phyloP scores from a whole-genome alignment of 1,140 invertebrate species.

The Diuraphis noxia region DNA sequence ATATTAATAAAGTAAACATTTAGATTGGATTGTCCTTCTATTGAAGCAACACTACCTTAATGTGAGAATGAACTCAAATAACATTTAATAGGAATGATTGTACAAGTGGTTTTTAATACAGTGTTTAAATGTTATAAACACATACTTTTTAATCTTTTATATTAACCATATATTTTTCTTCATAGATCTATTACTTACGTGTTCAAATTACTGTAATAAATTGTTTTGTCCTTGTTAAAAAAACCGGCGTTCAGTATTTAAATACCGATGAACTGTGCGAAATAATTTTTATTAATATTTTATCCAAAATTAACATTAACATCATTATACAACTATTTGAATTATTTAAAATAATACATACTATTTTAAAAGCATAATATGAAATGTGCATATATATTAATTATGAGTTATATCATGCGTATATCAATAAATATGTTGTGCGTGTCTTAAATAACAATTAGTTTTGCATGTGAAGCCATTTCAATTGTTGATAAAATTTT shows the following conservation, averaged over 20 bases:
- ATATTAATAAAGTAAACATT: slow-evolving; percentile 43
- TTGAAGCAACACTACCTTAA: slow-evolving; percentile 16
- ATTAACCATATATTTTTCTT: slow-evolving; percentile 37
- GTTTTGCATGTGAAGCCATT: neutral
- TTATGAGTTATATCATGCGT: neutral
- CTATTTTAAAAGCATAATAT: neutral
- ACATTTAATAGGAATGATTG: slow-evolving; percentile 38
- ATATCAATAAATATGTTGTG: neutral
- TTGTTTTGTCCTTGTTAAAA: slow-evolving; percentile 43
- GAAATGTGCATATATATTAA: no score
- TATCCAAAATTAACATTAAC: neutral
- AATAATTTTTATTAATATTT: slow-evolving; percentile 15
- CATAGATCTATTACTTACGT: slow-evolving; percentile 6
- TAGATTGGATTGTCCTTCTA: slow-evolving; percentile 46
- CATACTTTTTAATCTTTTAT: slow-evolving; percentile 48
- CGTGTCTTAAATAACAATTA: neutral
- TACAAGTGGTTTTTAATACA: slow-evolving; percentile 46
- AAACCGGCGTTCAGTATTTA: neutral
- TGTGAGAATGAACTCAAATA: slow-evolving; percentile 40
- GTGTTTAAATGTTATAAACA: slow-evolving; percentile 36
- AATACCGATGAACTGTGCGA: neutral
- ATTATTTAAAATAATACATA: neutral
- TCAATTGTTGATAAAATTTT: neutral
- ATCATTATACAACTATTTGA: neutral
- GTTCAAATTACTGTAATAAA: neutral